Conservation (phyloP, 2,113 vertebrate genomes). For the Leucopsar rothschildi region DNA sequence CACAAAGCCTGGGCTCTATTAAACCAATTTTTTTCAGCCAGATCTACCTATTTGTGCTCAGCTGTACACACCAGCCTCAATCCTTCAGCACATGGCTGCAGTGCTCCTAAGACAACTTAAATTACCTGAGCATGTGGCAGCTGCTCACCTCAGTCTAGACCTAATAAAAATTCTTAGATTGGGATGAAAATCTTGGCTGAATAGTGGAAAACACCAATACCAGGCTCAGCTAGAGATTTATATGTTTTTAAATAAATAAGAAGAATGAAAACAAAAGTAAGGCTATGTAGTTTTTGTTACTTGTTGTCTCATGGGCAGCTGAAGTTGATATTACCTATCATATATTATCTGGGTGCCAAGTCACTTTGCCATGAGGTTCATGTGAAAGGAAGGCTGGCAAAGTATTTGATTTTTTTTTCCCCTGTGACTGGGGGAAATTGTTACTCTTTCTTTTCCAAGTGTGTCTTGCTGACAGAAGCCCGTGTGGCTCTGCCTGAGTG, state of each 20-base stretch:
- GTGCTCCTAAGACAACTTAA: background rate
- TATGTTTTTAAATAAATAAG: background rate
- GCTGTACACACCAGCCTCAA: background rate
- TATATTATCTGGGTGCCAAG: background rate
- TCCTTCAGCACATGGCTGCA: background rate
- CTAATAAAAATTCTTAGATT: background rate
- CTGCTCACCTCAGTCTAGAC: background rate
- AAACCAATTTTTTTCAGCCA: background rate
- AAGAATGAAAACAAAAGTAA: background rate
- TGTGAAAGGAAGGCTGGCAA: background rate
- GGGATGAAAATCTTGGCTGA: background rate
- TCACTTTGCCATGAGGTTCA: background rate
- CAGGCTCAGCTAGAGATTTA: background rate
- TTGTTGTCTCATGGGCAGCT: background rate
- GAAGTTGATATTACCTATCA: background rate
- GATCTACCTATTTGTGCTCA: background rate
- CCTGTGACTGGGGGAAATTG: background rate
- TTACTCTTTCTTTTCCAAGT: background rate
- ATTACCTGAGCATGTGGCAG: background rate
- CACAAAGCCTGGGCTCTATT: background rate
- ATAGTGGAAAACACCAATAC: background rate
- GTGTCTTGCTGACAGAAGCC: background rate
- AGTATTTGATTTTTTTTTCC: background rate
- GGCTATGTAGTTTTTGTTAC: background rate
- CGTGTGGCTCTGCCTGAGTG: rapidly evolving